Evolutionary conservation across 2,797 vertebrate species (phyloP), one percentile per base, ranked within the genome.

Genomic region (Trachops cirrhosus): DNA sequence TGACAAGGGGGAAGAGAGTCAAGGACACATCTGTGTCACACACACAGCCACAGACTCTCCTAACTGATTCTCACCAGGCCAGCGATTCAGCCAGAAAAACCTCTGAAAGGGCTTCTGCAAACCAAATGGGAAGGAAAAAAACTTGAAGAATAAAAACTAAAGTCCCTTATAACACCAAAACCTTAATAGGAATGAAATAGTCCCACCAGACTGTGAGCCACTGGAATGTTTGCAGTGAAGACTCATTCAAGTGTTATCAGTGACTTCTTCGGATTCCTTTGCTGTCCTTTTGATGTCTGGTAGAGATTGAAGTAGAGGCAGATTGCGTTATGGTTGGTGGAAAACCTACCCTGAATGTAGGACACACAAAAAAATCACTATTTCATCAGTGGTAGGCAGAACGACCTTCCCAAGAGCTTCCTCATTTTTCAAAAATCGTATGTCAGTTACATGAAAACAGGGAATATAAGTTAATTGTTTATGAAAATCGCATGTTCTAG

Each of bases 401-500:
- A 64, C n/a, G 52, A 89, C 12, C 39, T 68, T 86, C 44, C 75
- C 87, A 88, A 91, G 75, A 91, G 37, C 32, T 52, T 94, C 68
- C 34, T 37, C 21, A 7, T 68, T 91, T 95, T 90, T 57, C 41
- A 89, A 85, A 92, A 83, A 16, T 67, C 70, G 3, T 48, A 84
- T 48, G 50, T 90, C 74, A 94, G 44, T 92, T 94, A 48, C 59
- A 73, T 91, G 67, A 93, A 50, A 41, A 87, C 14, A 37, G 32
- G 10, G n/a, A 83, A 44, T 91, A 67, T 39, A 94, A 89, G 78
- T 85, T 89, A 89, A 84, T 59, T 70, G 89, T 93, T 78, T 82
- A 96, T 86, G 21, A 95, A 96, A 91, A 87, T 84, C 34, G 70
- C 39, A 87, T 67, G n/a, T 85, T 80, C 82, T 93, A 85, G 50